Evolutionary conservation across 30 jellyfish, hydroid and myxozoan species (phyloP), one percentile per base, ranked within the genome.

Genomic region (Phacellophora camtschatica): DNA sequence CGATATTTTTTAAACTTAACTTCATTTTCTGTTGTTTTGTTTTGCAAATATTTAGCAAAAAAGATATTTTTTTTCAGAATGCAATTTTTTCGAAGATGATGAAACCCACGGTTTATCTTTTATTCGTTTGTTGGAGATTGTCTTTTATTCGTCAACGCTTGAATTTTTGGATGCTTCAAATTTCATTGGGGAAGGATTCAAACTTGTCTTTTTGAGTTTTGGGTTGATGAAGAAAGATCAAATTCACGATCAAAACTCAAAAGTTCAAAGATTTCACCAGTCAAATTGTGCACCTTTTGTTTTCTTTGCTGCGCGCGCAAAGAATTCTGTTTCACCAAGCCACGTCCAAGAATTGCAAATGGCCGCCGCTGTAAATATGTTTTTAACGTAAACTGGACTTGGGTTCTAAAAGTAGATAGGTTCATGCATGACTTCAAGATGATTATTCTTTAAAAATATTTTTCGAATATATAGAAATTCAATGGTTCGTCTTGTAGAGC

Each of bases 321-420:
- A 7, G 42, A 19, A 78, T 42, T 35, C 15, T 49, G 66, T 62
- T 62, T 42, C 64, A 29, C 3, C 30, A 37, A 64, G 90, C 90
- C 90, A 78, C 90, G 90, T 78, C 48, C 77, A 62, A 64, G 45
- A 74, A 54, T 53, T 53, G 82, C 77, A 62, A 78, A 78, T 78
- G 90, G 90, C 90, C 56, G 90, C 73, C 82, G 59, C 88, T 76
- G 80, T 45, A 65, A 76, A 76, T 46, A 11, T 46, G 2, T 46
- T 46, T 6, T 8, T 16, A 46, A 46, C 9, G 61, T n/a, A 46
- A 46, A 28, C 20, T 46, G 10, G 20, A 46, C 61, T 46, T 46
- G n/a, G 4, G 20, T 28, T 46, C 61, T 16, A 46, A 3, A 2
- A 16, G 25, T 46, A 46, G 28, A 46, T 16, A 10, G 5, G 28